Base-by-base conservation (phyloP, 2,113 vertebrate species). In the Tor tambroides region DNA sequence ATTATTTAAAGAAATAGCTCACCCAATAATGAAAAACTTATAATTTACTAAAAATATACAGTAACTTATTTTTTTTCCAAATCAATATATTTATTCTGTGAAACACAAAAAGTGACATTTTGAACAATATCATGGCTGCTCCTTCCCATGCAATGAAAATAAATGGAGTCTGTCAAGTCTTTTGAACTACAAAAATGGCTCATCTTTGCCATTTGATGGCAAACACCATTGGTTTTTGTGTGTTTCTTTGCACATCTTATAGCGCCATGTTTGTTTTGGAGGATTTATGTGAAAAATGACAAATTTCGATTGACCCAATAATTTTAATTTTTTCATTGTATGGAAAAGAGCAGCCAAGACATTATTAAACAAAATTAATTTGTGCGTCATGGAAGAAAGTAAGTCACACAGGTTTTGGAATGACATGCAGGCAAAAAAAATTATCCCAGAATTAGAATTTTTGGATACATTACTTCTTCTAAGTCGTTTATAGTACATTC, bases 401-500 rank as follows among this genome's bases (percentile, higher is more conserved):
- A 43, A 41, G 35, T 41, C 35, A 43, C 69, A 72, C 69, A 12
- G 21, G 72, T 46, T n/a, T 46, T 46, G 72, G 41, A 49, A 43
- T 43, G 72, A 46, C 38, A 75, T 2, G 21, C n/a, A 11, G 38
- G 23, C 0, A 41, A 49, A n/a, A 28, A n/a, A 76, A 76, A 76
- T 49, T 12, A 46, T 76, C 38, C 38, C 74, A 76, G 12, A 49
- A 49, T 28, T 76, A 0, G 1, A 15, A n/a, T 43, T 1, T n/a
- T 74, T 74, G 30, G 69, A 38, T 71, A 21, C 21, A 38, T 72
- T 38, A 21, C 19, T n/a, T 38, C 5, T 43, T 43, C 41, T 46
- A 91, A 90, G 85, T 91, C 92, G 91, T 91, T 87, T 87, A 91
- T 87, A 88, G 71, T 43, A 2, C 91, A 89, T 83, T 80, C 91